phyloP scores from a whole-genome alignment of 2,888 invertebrate genomes.

The Nymphalis c-album region DNA sequence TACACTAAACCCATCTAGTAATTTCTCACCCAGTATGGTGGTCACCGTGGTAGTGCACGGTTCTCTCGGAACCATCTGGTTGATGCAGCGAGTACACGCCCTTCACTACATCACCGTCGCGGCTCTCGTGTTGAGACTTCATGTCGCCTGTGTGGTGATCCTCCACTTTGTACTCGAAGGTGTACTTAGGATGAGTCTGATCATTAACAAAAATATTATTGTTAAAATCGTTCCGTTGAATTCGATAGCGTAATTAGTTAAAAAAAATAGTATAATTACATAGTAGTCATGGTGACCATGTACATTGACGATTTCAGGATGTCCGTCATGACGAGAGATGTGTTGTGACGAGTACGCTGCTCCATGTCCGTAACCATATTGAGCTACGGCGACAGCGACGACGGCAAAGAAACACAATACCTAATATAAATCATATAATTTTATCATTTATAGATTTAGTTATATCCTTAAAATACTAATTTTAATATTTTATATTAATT shows the following conservation, averaged over 20 bases:
- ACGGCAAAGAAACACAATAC: constrained; percentile 18
- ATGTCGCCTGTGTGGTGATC: constrained; percentile 81
- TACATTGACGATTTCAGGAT: constrained; percentile 32
- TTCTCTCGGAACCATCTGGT: constrained; percentile 78
- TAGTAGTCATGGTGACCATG: constrained; percentile 59
- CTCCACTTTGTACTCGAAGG: constrained; percentile 80
- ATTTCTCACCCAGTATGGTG: constrained; percentile 62
- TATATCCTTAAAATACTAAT: background rate
- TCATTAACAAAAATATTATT: background rate
- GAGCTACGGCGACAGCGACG: constrained; percentile 43
- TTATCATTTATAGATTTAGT: background rate
- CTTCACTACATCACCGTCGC: constrained; percentile 52
- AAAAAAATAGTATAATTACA: constrained; percentile 35
- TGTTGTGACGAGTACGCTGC: constrained; percentile 46
- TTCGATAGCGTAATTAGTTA: background rate
- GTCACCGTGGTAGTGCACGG: constrained; percentile 79
- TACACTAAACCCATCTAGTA: too few species aligned
- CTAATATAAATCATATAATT: constrained; percentile 4
- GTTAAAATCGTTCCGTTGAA: background rate
- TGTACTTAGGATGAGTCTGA: constrained; percentile 76
- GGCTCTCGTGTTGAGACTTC: constrained; percentile 66
- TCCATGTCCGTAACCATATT: constrained; percentile 46
- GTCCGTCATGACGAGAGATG: constrained; percentile 46
- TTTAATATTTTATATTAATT: background rate
- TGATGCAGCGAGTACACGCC: constrained; percentile 78